Evolutionary conservation across 2,113 vertebrate genomes (phyloP).

Genomic region (Phalacrocorax aristotelis): DNA sequence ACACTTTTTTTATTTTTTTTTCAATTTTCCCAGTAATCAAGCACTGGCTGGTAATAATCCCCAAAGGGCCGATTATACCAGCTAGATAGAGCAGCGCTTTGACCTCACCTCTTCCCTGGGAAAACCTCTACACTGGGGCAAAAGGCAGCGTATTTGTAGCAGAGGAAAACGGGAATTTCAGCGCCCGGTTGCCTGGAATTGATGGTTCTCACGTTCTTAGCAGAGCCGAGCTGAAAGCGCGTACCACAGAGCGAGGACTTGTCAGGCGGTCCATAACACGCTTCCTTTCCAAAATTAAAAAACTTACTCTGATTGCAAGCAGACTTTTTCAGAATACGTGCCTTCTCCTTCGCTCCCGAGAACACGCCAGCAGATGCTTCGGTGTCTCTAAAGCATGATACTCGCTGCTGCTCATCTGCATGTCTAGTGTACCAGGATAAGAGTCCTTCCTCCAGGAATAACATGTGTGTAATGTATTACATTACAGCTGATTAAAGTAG

Average conservation of each 20-base stretch:
- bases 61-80: conserved; percentile 19
- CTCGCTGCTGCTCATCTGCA: conserved; percentile 11
- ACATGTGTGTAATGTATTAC: background rate
- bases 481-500: conserved; percentile 20
- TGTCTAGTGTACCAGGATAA: background rate
- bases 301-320: background rate
- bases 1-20: background rate
- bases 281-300: conserved; percentile 28
- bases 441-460: conserved; percentile 22
- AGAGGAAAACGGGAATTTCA: background rate
- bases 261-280: background rate
- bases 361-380: background rate
- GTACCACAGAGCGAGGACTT: background rate
- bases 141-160: background rate
- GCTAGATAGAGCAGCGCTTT: conserved; percentile 23
- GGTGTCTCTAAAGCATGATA: background rate
- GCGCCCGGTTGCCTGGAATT: background rate
- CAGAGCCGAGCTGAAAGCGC: background rate
- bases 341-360: background rate
- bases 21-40: conserved; percentile 5
- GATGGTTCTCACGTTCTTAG: background rate
- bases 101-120: background rate
- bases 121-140: background rate
- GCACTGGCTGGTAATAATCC: background rate
- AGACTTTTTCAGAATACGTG: background rate